These are phyloP conservation scores for Drosophila pachea DNA, from an alignment of 1,140 invertebrate genomes.

Conservation along the genomic window DNA sequence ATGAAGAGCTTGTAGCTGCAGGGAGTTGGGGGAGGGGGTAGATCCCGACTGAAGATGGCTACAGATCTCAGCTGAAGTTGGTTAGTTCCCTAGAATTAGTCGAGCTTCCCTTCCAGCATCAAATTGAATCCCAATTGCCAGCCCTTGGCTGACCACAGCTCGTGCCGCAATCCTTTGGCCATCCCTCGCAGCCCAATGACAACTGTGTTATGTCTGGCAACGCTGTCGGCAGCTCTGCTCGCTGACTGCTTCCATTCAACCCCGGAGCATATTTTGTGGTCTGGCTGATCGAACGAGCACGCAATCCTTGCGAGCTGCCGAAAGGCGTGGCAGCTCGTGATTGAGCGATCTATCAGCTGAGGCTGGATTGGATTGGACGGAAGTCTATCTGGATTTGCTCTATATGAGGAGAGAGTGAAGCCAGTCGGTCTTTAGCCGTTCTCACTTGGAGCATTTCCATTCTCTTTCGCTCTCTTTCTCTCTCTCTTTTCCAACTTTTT, in stretches of 20 bases:
- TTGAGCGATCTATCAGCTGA: background rate
- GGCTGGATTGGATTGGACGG: no score
- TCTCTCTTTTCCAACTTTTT: background rate
- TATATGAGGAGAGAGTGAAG: no score
- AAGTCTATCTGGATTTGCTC: no score
- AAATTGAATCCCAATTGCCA: background rate
- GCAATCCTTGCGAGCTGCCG: conserved; percentile 14
- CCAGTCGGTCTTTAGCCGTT: no score
- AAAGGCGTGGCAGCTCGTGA: conserved; percentile 1
- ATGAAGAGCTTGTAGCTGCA: background rate
- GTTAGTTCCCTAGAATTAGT: no score
- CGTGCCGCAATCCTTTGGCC: conserved; percentile 1
- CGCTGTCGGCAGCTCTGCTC: conserved; percentile 9
- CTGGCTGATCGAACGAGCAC: conserved; percentile 11
- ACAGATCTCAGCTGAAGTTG: background rate
- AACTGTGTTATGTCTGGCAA: conserved; percentile 8
- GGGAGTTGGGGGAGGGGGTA: background rate
- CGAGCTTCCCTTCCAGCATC: no score
- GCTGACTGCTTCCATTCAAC: conserved; percentile 23
- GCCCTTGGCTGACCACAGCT: background rate
- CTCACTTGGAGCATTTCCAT: no score
- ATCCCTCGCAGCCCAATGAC: background rate
- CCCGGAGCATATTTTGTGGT: conserved; percentile 15
- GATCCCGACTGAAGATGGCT: background rate
- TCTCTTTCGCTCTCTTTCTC: background rate